These are phyloP conservation scores for Beris morrisii DNA, from an alignment of 2,888 invertebrate species.

Conservation along the genomic window DNA sequence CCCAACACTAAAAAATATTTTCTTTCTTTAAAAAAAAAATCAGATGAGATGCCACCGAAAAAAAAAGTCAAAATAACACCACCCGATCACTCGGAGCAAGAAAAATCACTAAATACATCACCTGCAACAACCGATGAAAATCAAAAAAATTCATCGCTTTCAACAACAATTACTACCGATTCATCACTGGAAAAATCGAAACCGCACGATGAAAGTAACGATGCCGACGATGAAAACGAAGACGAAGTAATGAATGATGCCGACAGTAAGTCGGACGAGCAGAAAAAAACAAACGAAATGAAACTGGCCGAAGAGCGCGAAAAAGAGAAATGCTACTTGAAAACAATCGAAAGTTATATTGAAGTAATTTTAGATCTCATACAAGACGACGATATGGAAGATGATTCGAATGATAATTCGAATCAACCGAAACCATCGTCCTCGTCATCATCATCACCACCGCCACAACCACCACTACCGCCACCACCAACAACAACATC, in stretches of 20 bases:
- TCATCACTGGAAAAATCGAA: conserved; percentile 33
- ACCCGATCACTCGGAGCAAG: conserved; percentile 13
- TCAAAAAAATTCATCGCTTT: conserved; percentile 37
- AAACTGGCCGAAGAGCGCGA: conserved; percentile 51
- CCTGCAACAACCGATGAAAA: conserved; percentile 40
- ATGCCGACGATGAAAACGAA: conserved; percentile 44
- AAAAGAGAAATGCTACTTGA: conserved; percentile 49
- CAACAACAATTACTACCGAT: conserved; percentile 44
- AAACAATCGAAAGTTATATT: conserved; percentile 55
- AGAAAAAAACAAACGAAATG: conserved; percentile 44
- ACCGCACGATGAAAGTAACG: conserved; percentile 42
- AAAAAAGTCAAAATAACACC: conserved; percentile 41
- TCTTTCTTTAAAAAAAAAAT: not conserved
- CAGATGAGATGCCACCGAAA: conserved; percentile 42
- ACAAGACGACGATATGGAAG: conserved; percentile 47
- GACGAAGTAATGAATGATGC: conserved; percentile 37
- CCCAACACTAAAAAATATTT: too few relatives aligned
- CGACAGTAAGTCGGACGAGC: conserved; percentile 24
- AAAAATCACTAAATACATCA: conserved; percentile 43
- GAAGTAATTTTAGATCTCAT: conserved; percentile 52
- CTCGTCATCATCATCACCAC: conserved; percentile 4
- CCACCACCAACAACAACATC: not conserved
- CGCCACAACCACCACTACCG: not conserved
- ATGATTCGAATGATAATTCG: conserved; percentile 26
- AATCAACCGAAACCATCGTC: not conserved